phyloP scores from a whole-genome alignment of 2,888 invertebrate genomes.

The Linnaemya tessellans region DNA sequence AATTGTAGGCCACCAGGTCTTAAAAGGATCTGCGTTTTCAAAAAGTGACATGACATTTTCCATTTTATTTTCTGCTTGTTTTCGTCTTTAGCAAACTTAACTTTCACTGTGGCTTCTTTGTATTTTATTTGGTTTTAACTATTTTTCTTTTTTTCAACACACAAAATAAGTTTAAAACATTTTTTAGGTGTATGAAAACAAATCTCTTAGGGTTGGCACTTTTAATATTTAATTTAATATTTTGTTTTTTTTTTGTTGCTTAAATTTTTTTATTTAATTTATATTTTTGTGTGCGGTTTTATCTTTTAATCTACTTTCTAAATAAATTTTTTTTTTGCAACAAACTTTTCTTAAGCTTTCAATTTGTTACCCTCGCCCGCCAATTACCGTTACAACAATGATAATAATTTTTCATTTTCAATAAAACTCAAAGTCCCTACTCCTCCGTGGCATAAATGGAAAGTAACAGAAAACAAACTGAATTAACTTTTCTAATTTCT shows the following conservation, averaged over 20 bases:
- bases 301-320: slow-evolving; percentile 33
- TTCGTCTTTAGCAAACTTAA: slow-evolving; percentile 41
- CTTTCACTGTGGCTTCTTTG: slow-evolving; percentile 2
- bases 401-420: slow-evolving; percentile 15
- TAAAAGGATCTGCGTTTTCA: slow-evolving; percentile 83
- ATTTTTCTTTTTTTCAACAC: neutral
- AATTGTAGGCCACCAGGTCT: slow-evolving; percentile 85
- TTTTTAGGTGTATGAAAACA: slow-evolving; percentile 33
- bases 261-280: neutral
- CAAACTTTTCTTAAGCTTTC: slow-evolving; percentile 12
- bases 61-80: slow-evolving; percentile 74
- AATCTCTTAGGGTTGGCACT: slow-evolving; percentile 30
- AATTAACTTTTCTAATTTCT: slow-evolving; percentile 44
- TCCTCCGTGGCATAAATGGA: neutral
- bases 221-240: slow-evolving; percentile 17
- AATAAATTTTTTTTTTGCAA: slow-evolving; percentile 23
- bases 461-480: slow-evolving; percentile 27
- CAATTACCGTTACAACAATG: slow-evolving; percentile 42
- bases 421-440: slow-evolving; percentile 36
- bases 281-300: slow-evolving; percentile 18
- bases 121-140: neutral
- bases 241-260: neutral
- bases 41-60: slow-evolving; percentile 80
- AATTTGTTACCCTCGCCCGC: slow-evolving; percentile 39
- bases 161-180: slow-evolving; percentile 16